Conservation (phyloP, 2,888 invertebrate genomes). For the Monopis laevigella region DNA sequence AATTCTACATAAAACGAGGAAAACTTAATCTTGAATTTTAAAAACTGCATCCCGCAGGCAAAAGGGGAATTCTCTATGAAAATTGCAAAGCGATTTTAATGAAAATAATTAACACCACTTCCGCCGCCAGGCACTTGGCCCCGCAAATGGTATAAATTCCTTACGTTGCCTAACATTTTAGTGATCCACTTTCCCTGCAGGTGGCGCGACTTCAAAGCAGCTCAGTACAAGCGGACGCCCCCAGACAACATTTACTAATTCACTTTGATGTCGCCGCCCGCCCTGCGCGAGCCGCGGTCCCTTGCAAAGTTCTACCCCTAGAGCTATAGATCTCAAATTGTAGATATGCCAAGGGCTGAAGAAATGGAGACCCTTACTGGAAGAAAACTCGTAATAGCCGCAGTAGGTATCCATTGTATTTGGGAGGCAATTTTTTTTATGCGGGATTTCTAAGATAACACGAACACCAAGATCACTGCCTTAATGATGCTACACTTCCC, state of each 20-base stretch:
- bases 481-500: too few relatives aligned
- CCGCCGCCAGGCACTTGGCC: not conserved
- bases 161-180: conserved; percentile 29
- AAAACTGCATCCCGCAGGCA: not conserved
- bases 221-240: conserved; percentile 58
- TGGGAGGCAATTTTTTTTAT: too few relatives aligned
- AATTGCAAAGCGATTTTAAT: conserved; percentile 4
- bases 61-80: too few relatives aligned
- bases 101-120: conserved; percentile 6
- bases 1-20: too few relatives aligned
- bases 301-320: conserved; percentile 21
- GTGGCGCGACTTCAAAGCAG: conserved; percentile 58
- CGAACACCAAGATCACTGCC: too few relatives aligned
- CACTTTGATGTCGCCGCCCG: conserved; percentile 59
- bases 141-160: conserved; percentile 7
- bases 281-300: conserved; percentile 25
- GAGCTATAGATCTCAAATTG: too few relatives aligned
- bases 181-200: conserved; percentile 35
- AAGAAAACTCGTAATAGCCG: too few relatives aligned
- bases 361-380: too few relatives aligned
- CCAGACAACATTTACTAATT: conserved; percentile 66
- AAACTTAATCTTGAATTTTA: not conserved
- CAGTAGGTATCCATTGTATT: too few relatives aligned
- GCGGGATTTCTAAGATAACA: too few relatives aligned
- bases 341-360: too few relatives aligned